These are phyloP conservation scores for Ypsolopha scabrella DNA, from an alignment of 2,888 invertebrate genomes.

Conservation along the genomic window DNA sequence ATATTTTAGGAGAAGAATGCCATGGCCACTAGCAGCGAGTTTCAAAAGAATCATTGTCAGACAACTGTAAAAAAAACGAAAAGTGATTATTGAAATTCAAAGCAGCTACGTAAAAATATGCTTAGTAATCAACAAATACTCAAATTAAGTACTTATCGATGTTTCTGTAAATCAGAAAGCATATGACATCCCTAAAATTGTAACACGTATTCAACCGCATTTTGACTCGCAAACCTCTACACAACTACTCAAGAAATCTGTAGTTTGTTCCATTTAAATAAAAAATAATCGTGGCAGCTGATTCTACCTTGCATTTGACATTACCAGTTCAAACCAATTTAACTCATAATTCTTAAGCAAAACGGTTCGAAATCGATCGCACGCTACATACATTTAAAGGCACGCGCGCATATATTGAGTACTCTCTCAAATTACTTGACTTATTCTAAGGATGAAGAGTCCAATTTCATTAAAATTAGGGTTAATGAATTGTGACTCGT, in stretches of 20 bases:
- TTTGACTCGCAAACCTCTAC: conserved; percentile 42
- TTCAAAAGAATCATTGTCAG: too few species aligned
- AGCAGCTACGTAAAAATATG: too few species aligned
- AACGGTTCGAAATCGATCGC: background rate
- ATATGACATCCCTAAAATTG: conserved; percentile 23
- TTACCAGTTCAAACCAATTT: too few species aligned
- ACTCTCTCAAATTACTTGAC: conserved; percentile 53
- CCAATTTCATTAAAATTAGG: background rate
- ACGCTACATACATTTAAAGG: background rate
- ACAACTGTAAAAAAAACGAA: too few species aligned
- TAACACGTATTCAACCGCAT: conserved; percentile 51
- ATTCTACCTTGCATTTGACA: conserved; percentile 14
- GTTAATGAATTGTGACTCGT: background rate
- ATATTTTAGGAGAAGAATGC: too few species aligned
- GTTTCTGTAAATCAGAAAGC: conserved; percentile 2
- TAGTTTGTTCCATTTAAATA: conserved; percentile 54
- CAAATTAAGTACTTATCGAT: background rate
- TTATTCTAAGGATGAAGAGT: conserved; percentile 21
- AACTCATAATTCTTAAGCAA: too few species aligned
- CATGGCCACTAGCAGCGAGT: too few species aligned
- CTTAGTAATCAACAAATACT: background rate
- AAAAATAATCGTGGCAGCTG: conserved; percentile 47
- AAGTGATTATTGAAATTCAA: too few species aligned
- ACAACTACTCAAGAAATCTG: conserved; percentile 42
- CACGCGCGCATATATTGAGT: background rate